Evolutionary conservation across 2,888 invertebrate genomes (phyloP).

Genomic region (Hyppa rectilinea): DNA sequence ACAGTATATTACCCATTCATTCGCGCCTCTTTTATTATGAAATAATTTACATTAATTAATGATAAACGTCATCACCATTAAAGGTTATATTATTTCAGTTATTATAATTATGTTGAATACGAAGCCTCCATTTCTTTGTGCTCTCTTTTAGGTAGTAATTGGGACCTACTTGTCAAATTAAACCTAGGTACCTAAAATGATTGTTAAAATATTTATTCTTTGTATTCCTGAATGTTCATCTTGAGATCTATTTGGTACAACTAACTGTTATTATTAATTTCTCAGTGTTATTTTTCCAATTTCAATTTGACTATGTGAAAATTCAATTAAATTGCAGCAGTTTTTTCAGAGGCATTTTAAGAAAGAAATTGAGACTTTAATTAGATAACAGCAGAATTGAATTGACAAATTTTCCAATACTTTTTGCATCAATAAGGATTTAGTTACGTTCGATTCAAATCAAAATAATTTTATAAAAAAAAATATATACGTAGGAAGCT

Average conservation of each 20-base stretch:
- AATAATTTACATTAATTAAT: slow-evolving; percentile 4
- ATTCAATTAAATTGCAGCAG: neutral
- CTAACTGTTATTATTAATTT: no score
- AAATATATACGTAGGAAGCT: neutral
- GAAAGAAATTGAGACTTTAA: slow-evolving; percentile 2
- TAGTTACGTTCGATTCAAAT: neutral
- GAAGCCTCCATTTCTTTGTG: neutral
- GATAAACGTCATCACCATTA: neutral
- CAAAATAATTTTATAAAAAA: neutral
- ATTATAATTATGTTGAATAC: neutral
- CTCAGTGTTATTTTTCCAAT: neutral
- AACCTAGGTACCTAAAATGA: neutral
- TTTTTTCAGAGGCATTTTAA: neutral
- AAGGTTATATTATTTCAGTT: neutral
- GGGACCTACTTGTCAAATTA: neutral
- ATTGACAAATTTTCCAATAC: neutral
- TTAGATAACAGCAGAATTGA: neutral
- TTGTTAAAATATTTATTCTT: neutral
- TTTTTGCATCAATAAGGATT: neutral
- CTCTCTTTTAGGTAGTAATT: no score
- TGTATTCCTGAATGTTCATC: neutral
- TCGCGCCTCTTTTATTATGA: neutral
- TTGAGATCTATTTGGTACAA: neutral
- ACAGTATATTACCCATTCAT: neutral
- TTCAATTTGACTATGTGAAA: neutral